Evolutionary conservation across 2,888 invertebrate genomes (phyloP), one percentile per base, ranked within the genome.

Genomic region (Ormyrus thymus): DNA sequence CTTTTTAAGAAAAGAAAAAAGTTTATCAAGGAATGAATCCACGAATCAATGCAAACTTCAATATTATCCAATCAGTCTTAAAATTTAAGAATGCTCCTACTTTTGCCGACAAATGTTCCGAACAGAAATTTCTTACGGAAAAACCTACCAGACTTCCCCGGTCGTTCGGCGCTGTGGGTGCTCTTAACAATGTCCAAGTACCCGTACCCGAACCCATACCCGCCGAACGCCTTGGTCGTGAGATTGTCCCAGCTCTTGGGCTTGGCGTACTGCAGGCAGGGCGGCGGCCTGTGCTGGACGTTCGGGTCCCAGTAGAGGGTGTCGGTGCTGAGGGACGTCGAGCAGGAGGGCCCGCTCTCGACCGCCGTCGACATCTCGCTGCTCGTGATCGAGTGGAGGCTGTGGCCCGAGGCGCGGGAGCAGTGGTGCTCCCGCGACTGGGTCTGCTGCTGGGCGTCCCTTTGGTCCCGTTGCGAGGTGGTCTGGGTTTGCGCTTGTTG

Each of bases 241-340:
- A 97, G 91, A 90, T 97, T 97, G 87, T 97, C 97, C 96, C 97
- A 97, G 0, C 96, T 97, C 88, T 97, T 97, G 0, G 97, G 97
- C 86, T 97, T 97, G 81, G 90, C 86, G 86, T 90, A 87, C 85
- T 92, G 91, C 48, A 90, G 87, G 81, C 90, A 90, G 73, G 90
- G 87, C 75, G 87, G 88, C 11, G 90, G 88, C 55, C 89, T 88
- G 7, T 87, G 87, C 64, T 88, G 92, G 87, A 81, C 90, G 65
- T 90, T 92, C 1, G 92, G 92, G 84, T 96, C 96, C 95, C 96
- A 96, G 87, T 96, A 96, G 0, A 97, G 91, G 1, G 96, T 96
- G 85, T 97, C 97, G 7, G 96, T 96, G 87, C 96, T 97, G 11
- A 96, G 91, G 0, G 96, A 96, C 11, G 96, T 96, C 43, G 95